Evolutionary conservation across 2,888 invertebrate species (phyloP).

Genomic region (Phorcus lineatus): DNA sequence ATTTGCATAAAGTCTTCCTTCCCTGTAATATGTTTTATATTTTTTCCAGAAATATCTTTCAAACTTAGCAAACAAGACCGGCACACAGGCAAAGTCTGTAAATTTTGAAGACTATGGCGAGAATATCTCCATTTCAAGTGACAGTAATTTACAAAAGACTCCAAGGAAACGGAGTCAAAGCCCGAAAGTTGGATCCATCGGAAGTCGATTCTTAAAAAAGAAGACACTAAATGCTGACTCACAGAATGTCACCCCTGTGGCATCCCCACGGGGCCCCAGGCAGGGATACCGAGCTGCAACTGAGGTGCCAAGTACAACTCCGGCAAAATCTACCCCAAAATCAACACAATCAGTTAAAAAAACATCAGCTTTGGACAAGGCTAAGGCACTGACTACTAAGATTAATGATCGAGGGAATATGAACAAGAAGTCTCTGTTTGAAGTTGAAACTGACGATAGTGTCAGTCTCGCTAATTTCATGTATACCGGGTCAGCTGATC

Average conservation of each 20-base stretch:
- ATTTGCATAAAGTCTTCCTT: no score
- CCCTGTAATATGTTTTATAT: not conserved
- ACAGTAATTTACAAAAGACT: constrained; percentile 42
- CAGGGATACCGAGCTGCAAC: not conserved
- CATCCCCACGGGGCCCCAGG: constrained; percentile 36
- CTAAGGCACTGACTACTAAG: constrained; percentile 55
- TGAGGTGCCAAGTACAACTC: constrained; percentile 44
- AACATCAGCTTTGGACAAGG: constrained; percentile 57
- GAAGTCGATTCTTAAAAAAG: constrained; percentile 65
- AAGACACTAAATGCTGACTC: constrained; percentile 40
- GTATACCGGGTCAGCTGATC: not conserved
- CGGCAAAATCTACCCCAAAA: constrained; percentile 43
- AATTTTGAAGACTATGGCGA: constrained; percentile 67
- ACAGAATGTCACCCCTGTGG: constrained; percentile 12
- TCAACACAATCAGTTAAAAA: constrained; percentile 38
- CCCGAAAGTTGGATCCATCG: constrained; percentile 38
- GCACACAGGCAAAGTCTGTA: constrained; percentile 55
- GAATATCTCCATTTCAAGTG: constrained; percentile 65
- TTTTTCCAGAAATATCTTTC: constrained; percentile 59
- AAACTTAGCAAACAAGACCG: constrained; percentile 60
- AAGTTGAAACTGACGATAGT: constrained; percentile 61
- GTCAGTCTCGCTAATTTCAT: constrained; percentile 31
- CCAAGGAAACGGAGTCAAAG: constrained; percentile 36
- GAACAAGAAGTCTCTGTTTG: constrained; percentile 38
- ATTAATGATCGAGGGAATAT: constrained; percentile 48